Conservation (phyloP, 2,113 vertebrate genomes). For the Mellivora capensis region DNA sequence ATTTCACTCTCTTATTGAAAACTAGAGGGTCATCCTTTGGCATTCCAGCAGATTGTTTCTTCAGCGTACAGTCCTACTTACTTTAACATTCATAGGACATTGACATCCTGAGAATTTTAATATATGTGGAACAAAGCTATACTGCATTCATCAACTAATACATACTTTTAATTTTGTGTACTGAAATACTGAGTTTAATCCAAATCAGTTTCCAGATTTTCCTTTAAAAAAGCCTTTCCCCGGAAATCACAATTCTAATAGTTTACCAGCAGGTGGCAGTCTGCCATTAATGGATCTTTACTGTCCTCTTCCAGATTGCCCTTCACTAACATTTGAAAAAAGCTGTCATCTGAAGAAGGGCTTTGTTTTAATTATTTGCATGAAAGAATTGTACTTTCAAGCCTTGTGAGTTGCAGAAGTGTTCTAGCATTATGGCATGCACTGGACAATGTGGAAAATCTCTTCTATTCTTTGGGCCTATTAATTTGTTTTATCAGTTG, state of each 20-base stretch:
- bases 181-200: neutral
- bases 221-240: neutral
- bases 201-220: neutral
- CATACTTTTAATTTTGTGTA: neutral
- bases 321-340: conserved; percentile 44
- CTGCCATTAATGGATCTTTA: conserved; percentile 80
- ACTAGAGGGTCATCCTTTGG: neutral
- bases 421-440: neutral
- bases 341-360: conserved; percentile 23
- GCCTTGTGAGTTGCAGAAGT: conserved; percentile 13
- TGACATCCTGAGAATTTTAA: neutral
- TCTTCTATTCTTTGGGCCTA: neutral
- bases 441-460: conserved; percentile 41
- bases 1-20: neutral
- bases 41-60: neutral
- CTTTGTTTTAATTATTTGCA: conserved; percentile 70
- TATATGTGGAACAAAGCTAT: neutral
- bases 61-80: neutral
- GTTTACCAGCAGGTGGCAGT: conserved; percentile 85
- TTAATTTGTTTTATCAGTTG: conserved; percentile 39
- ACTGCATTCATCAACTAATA: neutral
- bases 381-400: conserved; percentile 44
- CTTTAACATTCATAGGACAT: neutral
- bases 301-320: neutral
- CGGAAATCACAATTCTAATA: conserved; percentile 40